Percentiles rank a stretch among this genome's conserved stretches.
Conservation (phyloP, 2,797 vertebrate genomes). For the Acanthurus tractus region DNA sequence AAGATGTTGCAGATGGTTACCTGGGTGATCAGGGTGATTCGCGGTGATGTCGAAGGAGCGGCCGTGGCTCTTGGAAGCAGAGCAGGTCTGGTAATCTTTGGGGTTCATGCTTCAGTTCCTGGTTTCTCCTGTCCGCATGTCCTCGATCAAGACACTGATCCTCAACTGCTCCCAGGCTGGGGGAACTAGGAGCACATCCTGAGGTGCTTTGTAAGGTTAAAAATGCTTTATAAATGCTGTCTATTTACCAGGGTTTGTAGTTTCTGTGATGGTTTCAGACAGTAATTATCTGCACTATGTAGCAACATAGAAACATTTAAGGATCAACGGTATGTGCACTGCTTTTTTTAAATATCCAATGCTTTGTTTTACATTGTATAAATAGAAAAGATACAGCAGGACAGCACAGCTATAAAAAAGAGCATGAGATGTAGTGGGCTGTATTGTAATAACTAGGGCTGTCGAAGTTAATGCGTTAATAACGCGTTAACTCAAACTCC, state of each 20-base stretch:
- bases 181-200: neutral
- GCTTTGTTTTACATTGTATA: neutral
- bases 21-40: neutral
- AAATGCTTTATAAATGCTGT: neutral
- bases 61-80: neutral
- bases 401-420: neutral
- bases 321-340: neutral
- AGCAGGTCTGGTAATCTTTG: neutral
- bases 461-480: too few species aligned
- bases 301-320: neutral
- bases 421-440: neutral
- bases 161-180: neutral
- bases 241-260: neutral
- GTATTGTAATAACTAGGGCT: neutral
- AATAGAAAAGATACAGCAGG: neutral
- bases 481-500: too few species aligned
- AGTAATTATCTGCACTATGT: neutral
- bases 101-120: neutral
- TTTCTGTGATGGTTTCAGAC: neutral
- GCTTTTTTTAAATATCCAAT: neutral
- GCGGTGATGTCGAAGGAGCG: neutral
- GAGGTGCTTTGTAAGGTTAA: neutral
- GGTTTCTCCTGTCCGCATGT: neutral
- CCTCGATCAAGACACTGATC: conserved; percentile 3
- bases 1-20: neutral